These are phyloP conservation scores for Machimus atricapillus DNA, from an alignment of 2,888 invertebrate species.

Conservation along the genomic window DNA sequence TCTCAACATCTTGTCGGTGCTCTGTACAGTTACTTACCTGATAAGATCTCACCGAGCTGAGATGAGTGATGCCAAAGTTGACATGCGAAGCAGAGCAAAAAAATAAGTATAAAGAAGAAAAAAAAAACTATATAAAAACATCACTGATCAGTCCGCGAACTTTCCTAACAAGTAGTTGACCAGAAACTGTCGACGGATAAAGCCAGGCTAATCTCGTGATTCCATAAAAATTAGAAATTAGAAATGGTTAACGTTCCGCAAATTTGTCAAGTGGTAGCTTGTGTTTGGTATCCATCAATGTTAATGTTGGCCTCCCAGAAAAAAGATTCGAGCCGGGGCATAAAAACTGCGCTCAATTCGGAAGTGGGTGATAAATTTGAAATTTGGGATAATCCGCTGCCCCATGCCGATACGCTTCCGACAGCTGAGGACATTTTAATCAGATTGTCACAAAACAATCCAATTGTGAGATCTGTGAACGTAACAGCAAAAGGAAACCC, in stretches of 20 bases:
- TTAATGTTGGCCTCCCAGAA: background rate
- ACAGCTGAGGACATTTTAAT: background rate
- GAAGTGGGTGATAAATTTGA: background rate
- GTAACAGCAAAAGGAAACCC: background rate
- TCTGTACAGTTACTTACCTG: slow-evolving; percentile 17
- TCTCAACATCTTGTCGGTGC: background rate
- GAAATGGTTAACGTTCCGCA: slow-evolving; percentile 31
- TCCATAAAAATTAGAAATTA: background rate
- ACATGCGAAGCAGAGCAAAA: background rate
- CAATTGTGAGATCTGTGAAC: background rate
- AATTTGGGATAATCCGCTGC: background rate
- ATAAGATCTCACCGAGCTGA: slow-evolving; percentile 12
- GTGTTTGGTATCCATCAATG: slow-evolving; percentile 28
- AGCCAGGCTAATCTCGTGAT: background rate
- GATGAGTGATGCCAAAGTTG: background rate
- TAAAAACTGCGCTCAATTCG: background rate
- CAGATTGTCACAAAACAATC: background rate
- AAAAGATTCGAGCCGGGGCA: background rate
- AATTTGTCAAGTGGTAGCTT: slow-evolving; percentile 40
- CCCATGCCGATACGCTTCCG: background rate
- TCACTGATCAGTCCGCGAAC: background rate
- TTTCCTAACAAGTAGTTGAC: slow-evolving; percentile 6
- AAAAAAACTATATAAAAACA: background rate
- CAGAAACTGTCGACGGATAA: background rate
- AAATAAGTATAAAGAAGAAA: background rate